Conservation (phyloP, 2,113 vertebrate species). For the Piaya cayana region DNA sequence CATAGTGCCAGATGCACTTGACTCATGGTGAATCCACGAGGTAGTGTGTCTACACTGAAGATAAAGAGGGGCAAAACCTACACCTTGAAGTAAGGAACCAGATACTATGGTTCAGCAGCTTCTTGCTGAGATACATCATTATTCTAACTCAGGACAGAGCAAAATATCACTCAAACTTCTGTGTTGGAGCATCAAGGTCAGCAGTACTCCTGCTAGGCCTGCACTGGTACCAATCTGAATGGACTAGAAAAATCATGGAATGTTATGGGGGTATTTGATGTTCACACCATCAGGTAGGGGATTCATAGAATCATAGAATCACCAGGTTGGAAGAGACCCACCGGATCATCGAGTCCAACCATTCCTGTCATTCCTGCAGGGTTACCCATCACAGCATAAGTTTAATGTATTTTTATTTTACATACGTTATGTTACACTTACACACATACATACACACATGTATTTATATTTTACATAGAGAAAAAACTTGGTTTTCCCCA, state of each 20-base stretch:
- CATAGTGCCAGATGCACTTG: background rate
- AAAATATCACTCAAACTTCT: background rate
- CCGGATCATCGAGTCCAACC: too few species aligned
- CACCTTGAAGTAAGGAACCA: background rate
- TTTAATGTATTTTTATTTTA: background rate
- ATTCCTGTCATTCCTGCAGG: too few species aligned
- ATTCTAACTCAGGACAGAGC: background rate
- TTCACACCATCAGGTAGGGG: background rate
- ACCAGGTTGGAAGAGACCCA: too few species aligned
- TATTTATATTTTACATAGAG: background rate
- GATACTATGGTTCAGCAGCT: background rate
- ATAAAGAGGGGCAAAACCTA: background rate
- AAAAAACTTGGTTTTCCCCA: background rate
- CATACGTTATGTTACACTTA: background rate
- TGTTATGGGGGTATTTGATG: background rate
- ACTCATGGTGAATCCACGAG: background rate
- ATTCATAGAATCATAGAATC: too few species aligned
- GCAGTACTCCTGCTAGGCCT: background rate
- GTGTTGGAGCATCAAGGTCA: background rate
- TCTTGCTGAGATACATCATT: background rate
- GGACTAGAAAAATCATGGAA: background rate
- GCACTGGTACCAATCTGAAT: background rate
- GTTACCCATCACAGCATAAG: background rate
- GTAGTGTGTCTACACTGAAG: background rate
- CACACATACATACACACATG: too few species aligned